These are phyloP conservation scores for Melanotaenia maccullochi DNA, from an alignment of 2,797 vertebrate species.

Conservation along the genomic window DNA sequence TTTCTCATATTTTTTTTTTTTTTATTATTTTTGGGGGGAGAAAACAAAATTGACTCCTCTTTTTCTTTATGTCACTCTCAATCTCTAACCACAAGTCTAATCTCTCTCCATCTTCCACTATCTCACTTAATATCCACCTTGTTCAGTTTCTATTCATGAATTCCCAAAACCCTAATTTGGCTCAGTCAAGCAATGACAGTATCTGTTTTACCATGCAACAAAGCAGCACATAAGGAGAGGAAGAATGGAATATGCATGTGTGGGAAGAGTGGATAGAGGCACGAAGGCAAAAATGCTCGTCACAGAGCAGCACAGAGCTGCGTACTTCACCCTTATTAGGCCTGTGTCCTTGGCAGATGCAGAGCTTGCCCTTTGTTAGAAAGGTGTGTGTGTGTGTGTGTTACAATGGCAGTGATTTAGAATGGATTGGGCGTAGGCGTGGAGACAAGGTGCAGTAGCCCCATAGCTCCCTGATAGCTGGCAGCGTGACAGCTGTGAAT, in stretches of 20 bases:
- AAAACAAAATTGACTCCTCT: conserved; percentile 50
- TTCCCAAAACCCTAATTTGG: conserved; percentile 74
- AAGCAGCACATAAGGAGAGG: conserved; percentile 58
- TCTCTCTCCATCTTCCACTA: conserved; percentile 30
- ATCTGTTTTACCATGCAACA: conserved; percentile 81
- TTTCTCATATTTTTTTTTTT: conserved; percentile 29
- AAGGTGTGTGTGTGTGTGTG: conserved; percentile 76
- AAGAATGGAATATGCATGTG: conserved; percentile 45
- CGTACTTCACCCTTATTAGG: conserved; percentile 84
- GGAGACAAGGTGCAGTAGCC: conserved; percentile 84
- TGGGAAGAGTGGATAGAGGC: conserved; percentile 38
- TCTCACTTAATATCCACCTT: conserved; percentile 60
- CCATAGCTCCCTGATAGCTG: conserved; percentile 81
- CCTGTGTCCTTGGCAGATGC: conserved; percentile 84
- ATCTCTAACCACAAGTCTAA: conserved; percentile 46
- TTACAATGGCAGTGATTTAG: conserved; percentile 84
- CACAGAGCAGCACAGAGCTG: conserved; percentile 65
- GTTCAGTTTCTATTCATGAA: conserved; percentile 74
- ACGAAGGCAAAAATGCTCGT: conserved; percentile 66
- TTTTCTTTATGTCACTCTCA: conserved; percentile 48
- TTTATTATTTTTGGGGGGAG: background rate
- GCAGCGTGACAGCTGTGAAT: conserved; percentile 85
- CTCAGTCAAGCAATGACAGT: conserved; percentile 74
- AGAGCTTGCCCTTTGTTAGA: conserved; percentile 84
- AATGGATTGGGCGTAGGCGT: conserved; percentile 83